Evolutionary conservation across 1,140 invertebrate genomes (phyloP), one percentile per base, ranked within the genome.

Genomic region (Drosophila pandora): DNA sequence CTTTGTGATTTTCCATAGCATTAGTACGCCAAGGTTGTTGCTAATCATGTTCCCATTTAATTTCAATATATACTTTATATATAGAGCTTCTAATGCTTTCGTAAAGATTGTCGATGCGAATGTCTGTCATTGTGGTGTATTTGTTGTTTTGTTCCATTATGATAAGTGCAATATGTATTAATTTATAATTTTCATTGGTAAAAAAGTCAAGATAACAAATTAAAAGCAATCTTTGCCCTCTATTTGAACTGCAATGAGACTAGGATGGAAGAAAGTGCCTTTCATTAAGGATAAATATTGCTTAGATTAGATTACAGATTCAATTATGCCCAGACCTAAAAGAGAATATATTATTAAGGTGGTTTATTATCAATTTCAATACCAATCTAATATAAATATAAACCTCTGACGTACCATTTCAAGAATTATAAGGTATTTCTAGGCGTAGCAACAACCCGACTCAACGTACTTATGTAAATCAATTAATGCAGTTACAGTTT

Each of bases 11-110:
- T 68, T 57, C 23, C 25, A 50, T 58, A 45, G 47, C 53, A 52
- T 54, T 41, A 21, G 53, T 59, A 37, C 68, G 34, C 62, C 81
- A 81, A 87, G 83, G 82, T 82, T 87, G 61, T 68, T 64, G 71
- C 63, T 87, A 78, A 78, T 85, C 82, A 71, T 67, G 83, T 54
- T 55, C 82, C 55, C 82, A 82, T 82, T 87, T 58, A 76, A 67
- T 75, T 71, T 87, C 48, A 71, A 75, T 81, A 75, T 64, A 59
- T 60, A 58, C 73, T 17, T n/a, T 52, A 13, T 43, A 49, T 32
- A 60, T 60, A 43, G 9, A 43, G n/a, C 6, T 43, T 13, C 41
- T 50, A 39, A 61, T 54, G 48, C 62, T 71, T 64, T 22, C 17
- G 22, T 21, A 67, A 55, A 30, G 63, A 81, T 74, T 74, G 17